Conservation (phyloP, 2,888 invertebrate species). For the Cataglyphis albicans region DNA sequence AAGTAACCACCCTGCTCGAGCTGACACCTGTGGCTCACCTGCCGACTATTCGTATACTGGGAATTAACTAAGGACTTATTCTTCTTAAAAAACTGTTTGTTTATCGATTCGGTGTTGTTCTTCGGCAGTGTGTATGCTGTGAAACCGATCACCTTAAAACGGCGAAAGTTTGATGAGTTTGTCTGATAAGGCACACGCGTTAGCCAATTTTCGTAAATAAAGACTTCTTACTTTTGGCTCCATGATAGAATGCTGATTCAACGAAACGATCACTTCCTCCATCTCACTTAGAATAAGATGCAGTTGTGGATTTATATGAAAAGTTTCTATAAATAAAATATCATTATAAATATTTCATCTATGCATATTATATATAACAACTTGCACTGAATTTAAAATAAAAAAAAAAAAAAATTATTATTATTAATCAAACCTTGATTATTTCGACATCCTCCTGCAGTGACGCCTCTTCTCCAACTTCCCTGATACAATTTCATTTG, state of each 20-base stretch:
- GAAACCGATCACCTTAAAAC: conserved; percentile 91
- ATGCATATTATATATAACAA: not conserved
- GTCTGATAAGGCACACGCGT: conserved; percentile 1
- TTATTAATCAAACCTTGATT: conserved; percentile 88
- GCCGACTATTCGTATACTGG: conserved; percentile 96
- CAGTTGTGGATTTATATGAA: conserved; percentile 97
- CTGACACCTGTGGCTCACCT: conserved; percentile 93
- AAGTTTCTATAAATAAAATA: conserved; percentile 89
- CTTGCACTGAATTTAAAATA: not conserved
- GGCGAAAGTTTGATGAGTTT: not conserved
- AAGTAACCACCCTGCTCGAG: conserved; percentile 94
- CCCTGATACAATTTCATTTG: conserved; percentile 95
- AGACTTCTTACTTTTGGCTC: conserved; percentile 92
- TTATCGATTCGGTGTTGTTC: conserved; percentile 91
- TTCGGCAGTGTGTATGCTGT: conserved; percentile 93
- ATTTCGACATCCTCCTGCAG: conserved; percentile 96
- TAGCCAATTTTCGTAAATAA: not conserved
- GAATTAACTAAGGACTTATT: conserved; percentile 95
- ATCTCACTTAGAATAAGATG: conserved; percentile 92
- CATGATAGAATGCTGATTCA: conserved; percentile 96
- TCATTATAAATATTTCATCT: not conserved
- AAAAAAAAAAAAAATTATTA: not conserved
- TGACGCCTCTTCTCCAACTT: conserved; percentile 94
- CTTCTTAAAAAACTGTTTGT: conserved; percentile 93
- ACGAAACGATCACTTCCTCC: conserved; percentile 93